Base-by-base conservation (phyloP, 2,113 vertebrate genomes). In the Prietella phreatophila region DNA sequence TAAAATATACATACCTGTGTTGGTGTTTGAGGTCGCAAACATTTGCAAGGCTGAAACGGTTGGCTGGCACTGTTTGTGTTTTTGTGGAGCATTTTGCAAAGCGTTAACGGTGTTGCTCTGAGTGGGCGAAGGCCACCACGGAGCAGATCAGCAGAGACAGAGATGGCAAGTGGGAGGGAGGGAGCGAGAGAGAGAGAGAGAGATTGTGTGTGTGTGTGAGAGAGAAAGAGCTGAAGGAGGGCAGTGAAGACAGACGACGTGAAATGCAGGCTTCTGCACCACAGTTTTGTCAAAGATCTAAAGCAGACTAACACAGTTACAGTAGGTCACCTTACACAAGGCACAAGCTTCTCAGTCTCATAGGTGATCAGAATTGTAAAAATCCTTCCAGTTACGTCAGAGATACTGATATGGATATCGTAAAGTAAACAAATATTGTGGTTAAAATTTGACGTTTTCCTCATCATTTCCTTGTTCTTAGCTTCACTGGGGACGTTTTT, bases 101-200 rank as follows among this genome's bases (percentile, higher is more conserved):
- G 42, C 8, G 69, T 69, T 87, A 83, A 11, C 30, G 27, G 47
- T 91, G 92, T 93, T 91, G 94, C 94, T 94, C 91, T 92, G 94
- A 94, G 95, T 95, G 94, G 95, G 94, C 91, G 93, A 93, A 94
- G 94, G 94, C 94, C 94, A 94, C 93, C 92, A 93, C 92, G 92
- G 92, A 93, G 91, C 93, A 80, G 73, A 93, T 93, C 93, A 84
- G 94, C 90, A 92, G 91, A 94, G 93, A 93, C 92, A 83, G 92
- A 92, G 89, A 90, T 93, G 91, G 91, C 91, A 92, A 87, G 92
- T 92, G 92, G 93, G 93, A 93, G 93, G 91, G 92, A 91, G 92
- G 92, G 93, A 92, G 92, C 93, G 92, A 90, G 91, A 91, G 92
- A 92, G 93, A 92, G 92, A 93, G 91, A 71, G 73, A 42, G 33